Conservation (phyloP, 2,113 vertebrate species). For the Drymodes brunneopygia region DNA sequence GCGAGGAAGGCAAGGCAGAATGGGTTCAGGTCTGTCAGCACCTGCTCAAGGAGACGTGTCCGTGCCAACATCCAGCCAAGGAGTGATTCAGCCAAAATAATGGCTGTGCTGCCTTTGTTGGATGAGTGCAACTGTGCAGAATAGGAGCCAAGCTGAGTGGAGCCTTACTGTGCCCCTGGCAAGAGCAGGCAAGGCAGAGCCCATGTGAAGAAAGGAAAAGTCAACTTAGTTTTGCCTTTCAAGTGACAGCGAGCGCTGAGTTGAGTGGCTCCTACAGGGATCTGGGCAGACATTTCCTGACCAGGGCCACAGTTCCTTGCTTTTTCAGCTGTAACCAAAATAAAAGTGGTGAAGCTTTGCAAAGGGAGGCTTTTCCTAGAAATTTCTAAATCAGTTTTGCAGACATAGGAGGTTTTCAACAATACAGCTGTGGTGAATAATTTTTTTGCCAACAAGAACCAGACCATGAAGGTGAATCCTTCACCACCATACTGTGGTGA, state of each 20-base stretch:
- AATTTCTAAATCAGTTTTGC: not conserved
- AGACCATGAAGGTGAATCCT: not conserved
- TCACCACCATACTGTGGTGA: not conserved
- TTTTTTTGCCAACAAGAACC: fast-evolving
- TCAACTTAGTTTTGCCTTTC: not conserved
- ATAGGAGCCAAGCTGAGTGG: not conserved
- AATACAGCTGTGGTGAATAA: not conserved
- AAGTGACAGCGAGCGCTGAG: not conserved
- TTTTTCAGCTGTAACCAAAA: not conserved
- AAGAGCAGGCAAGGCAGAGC: not conserved
- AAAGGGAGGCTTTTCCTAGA: not conserved
- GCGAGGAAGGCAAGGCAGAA: not conserved
- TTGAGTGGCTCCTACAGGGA: not conserved
- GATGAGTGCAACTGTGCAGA: not conserved
- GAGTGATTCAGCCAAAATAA: not conserved
- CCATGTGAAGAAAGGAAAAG: not conserved
- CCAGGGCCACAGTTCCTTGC: not conserved
- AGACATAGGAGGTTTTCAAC: not conserved
- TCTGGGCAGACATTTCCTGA: not conserved
- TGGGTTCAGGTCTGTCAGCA: slow-evolving; percentile 7
- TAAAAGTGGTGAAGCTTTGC: not conserved
- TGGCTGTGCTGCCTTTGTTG: not conserved
- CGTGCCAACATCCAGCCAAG: not conserved
- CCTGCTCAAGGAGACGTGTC: not conserved
- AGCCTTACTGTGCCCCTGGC: not conserved